A percentile compares a stretch with the other conserved stretches of the same genome.
Evolutionary conservation across 1,140 invertebrate genomes (phyloP).

Genomic region (Asbolus verrucosus): DNA sequence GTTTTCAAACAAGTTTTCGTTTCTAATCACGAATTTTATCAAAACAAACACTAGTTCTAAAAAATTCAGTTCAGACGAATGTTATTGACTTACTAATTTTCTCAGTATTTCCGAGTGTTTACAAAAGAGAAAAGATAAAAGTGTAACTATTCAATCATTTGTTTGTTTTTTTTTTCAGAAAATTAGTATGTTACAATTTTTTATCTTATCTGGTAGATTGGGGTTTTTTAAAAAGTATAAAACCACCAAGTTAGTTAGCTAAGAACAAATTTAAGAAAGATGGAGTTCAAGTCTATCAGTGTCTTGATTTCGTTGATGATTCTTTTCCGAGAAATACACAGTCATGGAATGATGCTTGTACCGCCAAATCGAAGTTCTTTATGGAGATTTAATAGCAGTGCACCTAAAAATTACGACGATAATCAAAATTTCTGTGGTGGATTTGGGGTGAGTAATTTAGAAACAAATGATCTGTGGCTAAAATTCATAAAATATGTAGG

Average conservation of each 20-base stretch:
- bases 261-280: conserved; percentile 1
- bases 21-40: too few species aligned
- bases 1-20: too few species aligned
- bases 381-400: conserved; percentile 72
- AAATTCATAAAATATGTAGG: conserved; percentile 8
- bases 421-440: conserved; percentile 77
- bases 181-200: conserved; percentile 25
- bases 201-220: conserved; percentile 25
- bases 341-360: conserved; percentile 77
- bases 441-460: conserved; percentile 64
- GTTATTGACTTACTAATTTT: too few species aligned
- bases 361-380: conserved; percentile 75
- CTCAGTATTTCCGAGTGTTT: background rate
- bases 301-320: background rate
- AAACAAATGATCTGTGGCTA: too few species aligned
- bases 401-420: conserved; percentile 73
- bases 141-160: too few species aligned
- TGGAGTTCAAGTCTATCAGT: background rate
- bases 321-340: conserved; percentile 56
- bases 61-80: too few species aligned
- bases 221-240: conserved; percentile 21
- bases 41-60: too few species aligned
- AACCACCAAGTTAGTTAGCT: conserved; percentile 14
- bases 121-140: conserved; percentile 5
- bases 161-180: too few species aligned